A percentile compares a stretch with the other conserved stretches of the same genome.
These are phyloP conservation scores for Litoditis marina DNA, from an alignment of 2,888 invertebrate species.

Conservation along the genomic window DNA sequence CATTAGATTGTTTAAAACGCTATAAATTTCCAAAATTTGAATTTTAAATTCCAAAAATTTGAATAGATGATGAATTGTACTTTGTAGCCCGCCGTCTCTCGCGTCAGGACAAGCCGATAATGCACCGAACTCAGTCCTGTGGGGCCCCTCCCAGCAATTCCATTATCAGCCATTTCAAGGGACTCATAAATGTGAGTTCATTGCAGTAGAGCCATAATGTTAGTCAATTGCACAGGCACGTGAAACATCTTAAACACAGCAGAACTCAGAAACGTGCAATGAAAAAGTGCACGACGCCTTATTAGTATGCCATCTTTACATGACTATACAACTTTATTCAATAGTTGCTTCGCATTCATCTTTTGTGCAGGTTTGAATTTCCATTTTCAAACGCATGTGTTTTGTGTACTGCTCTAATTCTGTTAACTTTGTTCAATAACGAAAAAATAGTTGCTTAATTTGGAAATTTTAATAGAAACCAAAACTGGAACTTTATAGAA, in stretches of 20 bases:
- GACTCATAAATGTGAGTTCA: conserved; percentile 49
- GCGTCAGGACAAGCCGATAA: conserved; percentile 35
- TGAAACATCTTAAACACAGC: no score
- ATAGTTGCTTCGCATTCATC: background rate
- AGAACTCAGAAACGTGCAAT: no score
- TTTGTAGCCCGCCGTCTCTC: conserved; percentile 29
- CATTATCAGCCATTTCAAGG: conserved; percentile 56
- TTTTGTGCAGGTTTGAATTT: no score
- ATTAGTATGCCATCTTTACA: no score
- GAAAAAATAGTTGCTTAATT: no score
- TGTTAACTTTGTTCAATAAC: conserved; percentile 1
- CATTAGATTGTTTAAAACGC: background rate
- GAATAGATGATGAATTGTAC: background rate
- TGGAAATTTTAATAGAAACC: no score
- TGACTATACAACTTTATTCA: background rate
- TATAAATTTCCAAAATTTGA: no score
- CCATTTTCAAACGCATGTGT: background rate
- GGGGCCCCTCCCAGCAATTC: conserved; percentile 40
- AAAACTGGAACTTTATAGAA: no score
- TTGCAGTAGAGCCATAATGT: no score
- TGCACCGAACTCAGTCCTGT: conserved; percentile 43
- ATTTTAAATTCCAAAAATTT: background rate
- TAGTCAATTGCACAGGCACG: no score
- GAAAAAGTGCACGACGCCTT: no score
- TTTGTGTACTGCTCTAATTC: conserved; percentile 7